These are phyloP conservation scores for Lampropteryx suffumata DNA, from an alignment of 2,888 invertebrate genomes.

Conservation along the genomic window DNA sequence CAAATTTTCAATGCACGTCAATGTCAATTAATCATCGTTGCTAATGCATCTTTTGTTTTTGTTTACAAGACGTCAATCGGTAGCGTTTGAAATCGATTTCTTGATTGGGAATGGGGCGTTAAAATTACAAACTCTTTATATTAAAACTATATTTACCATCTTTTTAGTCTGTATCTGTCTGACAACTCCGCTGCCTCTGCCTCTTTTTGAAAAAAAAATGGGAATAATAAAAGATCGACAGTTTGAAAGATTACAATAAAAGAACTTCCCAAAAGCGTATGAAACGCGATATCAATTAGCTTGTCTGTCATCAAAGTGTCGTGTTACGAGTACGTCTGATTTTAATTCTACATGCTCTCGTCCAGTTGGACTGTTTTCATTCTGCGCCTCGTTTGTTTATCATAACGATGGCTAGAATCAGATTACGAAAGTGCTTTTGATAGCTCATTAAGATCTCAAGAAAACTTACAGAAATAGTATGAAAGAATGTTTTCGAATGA, in stretches of 20 bases:
- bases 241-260: conserved; percentile 45
- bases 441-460: conserved; percentile 17
- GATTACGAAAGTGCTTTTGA: conserved; percentile 29
- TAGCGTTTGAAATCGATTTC: conserved; percentile 27
- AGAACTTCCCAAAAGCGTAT: conserved; percentile 57
- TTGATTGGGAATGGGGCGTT: conserved; percentile 16
- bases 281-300: conserved; percentile 76
- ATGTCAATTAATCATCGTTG: conserved; percentile 62
- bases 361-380: conserved; percentile 50
- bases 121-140: no score
- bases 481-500: no score
- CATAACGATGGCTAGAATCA: conserved; percentile 29
- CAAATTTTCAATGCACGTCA: conserved; percentile 48
- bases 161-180: no score
- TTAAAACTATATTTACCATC: no score
- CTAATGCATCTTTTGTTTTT: conserved; percentile 71
- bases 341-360: conserved; percentile 47
- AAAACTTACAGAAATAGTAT: conserved; percentile 1
- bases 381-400: conserved; percentile 45
- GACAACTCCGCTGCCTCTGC: no score
- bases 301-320: conserved; percentile 63
- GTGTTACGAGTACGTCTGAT: conserved; percentile 56
- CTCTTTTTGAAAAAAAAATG: no score
- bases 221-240: neutral
- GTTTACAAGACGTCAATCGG: conserved; percentile 61